A percentile compares a stretch with the other conserved stretches of the same genome.
Conservation (phyloP, 2,113 vertebrate genomes). For the Eira barbara region DNA sequence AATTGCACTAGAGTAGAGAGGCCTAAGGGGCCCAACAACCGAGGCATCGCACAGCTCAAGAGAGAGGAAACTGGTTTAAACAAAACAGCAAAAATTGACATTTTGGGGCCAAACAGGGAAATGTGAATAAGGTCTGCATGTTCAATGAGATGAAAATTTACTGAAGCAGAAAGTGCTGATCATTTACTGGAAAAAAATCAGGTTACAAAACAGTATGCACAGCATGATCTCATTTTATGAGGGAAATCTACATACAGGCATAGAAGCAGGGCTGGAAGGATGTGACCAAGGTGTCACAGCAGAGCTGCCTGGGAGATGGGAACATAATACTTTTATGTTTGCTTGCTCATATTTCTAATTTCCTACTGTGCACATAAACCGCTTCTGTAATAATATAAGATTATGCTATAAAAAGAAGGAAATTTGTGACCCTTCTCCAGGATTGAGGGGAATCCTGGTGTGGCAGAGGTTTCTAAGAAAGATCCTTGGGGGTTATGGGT, state of each 20-base stretch:
- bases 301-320: background rate
- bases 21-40: background rate
- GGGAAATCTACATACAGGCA: slow-evolving; percentile 19
- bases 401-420: background rate
- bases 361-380: background rate
- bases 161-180: background rate
- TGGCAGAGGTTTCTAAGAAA: background rate
- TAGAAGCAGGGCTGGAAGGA: background rate
- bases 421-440: background rate
- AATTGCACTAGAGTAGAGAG: background rate
- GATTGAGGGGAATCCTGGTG: background rate
- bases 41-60: background rate
- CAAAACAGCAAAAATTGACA: background rate
- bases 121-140: slow-evolving; percentile 2
- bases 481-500: background rate
- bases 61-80: background rate
- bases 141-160: slow-evolving; percentile 7
- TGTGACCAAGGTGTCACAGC: background rate
- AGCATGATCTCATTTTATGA: slow-evolving; percentile 35
- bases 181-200: background rate
- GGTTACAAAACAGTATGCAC: slow-evolving; percentile 28
- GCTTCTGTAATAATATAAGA: background rate
- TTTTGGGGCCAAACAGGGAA: background rate
- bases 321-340: background rate
- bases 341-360: background rate